Conservation (phyloP, 1,140 invertebrate genomes). For the Drosophila paulistorum region DNA sequence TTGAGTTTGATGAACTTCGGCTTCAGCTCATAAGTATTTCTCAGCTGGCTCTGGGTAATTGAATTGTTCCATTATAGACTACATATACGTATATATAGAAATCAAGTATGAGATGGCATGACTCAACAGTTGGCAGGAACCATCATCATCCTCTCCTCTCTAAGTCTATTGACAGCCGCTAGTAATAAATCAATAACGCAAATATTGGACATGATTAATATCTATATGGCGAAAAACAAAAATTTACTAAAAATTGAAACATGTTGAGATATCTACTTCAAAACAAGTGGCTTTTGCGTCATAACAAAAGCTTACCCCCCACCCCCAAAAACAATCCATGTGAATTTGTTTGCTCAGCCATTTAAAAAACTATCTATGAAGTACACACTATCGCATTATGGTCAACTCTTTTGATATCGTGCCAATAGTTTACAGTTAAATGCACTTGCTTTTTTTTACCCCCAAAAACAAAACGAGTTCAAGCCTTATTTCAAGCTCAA, state of each 20-base stretch:
- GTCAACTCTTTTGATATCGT: slow-evolving; percentile 35
- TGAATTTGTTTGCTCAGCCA: slow-evolving; percentile 52
- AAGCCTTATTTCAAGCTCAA: slow-evolving; percentile 75
- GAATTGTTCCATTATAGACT: slow-evolving; percentile 71
- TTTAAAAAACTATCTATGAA: slow-evolving; percentile 17
- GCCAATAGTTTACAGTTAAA: slow-evolving; percentile 32
- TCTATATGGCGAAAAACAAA: slow-evolving; percentile 16
- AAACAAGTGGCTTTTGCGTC: slow-evolving; percentile 75
- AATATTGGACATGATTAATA: slow-evolving; percentile 36
- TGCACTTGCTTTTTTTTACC: slow-evolving; percentile 16
- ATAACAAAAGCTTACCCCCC: slow-evolving; percentile 49
- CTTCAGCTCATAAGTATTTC: slow-evolving; percentile 53
- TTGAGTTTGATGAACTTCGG: slow-evolving; percentile 72
- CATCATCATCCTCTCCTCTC: slow-evolving; percentile 49
- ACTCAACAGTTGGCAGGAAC: slow-evolving; percentile 60
- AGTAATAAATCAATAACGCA: slow-evolving; percentile 67
- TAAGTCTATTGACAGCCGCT: slow-evolving; percentile 42
- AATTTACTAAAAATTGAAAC: slow-evolving; percentile 2
- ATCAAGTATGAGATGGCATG: slow-evolving; percentile 42
- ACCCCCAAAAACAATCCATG: slow-evolving; percentile 21
- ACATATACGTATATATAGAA: background rate
- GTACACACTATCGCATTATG: background rate
- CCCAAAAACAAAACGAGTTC: slow-evolving; percentile 35
- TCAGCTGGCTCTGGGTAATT: slow-evolving; percentile 63
- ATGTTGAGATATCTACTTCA: slow-evolving; percentile 53